phyloP scores from a whole-genome alignment of 2,113 vertebrate species.

The Pao palembangensis region DNA sequence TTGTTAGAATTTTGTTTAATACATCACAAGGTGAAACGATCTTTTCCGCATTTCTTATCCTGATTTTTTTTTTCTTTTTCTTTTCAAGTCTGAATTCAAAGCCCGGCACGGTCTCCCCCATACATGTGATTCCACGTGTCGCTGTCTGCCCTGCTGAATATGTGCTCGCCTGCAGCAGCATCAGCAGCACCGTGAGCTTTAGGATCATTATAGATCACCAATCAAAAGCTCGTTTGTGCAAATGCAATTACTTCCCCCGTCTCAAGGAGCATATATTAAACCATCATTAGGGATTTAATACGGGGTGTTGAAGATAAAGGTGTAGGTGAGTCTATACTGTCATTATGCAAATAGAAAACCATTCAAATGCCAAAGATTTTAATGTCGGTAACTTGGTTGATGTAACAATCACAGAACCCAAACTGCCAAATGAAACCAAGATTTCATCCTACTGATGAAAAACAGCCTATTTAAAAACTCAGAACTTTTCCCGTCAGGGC shows the following conservation, averaged over 20 bases:
- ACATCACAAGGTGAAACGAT: slow-evolving; percentile 49
- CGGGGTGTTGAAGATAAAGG: no score
- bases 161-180: slow-evolving; percentile 32
- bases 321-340: no score
- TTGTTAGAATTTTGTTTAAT: slow-evolving; percentile 42
- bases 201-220: slow-evolving; percentile 19
- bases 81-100: slow-evolving; percentile 66
- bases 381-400: no score
- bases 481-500: slow-evolving; percentile 35
- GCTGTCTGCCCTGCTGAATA: slow-evolving; percentile 41
- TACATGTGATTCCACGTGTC: slow-evolving; percentile 50
- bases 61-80: slow-evolving; percentile 51
- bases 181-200: slow-evolving; percentile 14
- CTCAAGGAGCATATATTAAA: no score
- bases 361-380: no score
- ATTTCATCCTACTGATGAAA: slow-evolving; percentile 39
- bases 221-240: slow-evolving; percentile 8
- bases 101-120: slow-evolving; percentile 54
- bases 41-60: slow-evolving; percentile 35
- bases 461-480: slow-evolving; percentile 36
- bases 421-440: slow-evolving; percentile 41
- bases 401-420: slow-evolving; percentile 1
- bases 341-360: no score
- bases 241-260: neutral
- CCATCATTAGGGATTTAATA: no score